Base-by-base conservation (phyloP, 2,113 vertebrate species). In the Triplophysa tibetana region DNA sequence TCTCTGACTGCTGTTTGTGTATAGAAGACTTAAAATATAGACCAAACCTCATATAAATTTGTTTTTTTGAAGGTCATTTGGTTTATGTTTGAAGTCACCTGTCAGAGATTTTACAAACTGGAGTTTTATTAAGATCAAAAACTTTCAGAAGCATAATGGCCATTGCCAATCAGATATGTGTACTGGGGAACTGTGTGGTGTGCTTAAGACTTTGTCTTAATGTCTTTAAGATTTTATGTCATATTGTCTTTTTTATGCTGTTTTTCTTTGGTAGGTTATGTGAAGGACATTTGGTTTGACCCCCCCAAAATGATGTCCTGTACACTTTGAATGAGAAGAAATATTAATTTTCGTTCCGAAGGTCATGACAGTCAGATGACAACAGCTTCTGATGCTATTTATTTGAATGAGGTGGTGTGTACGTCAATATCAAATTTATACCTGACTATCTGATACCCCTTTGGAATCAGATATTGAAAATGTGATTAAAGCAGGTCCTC, bases 361-460 rank as follows among this genome's bases (percentile, higher is more conserved):
- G 38, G 2, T 19, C 38, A 81, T 75, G 43, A 75, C 41, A 74
- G 72, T 4, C 58, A 75, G 16, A 13, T 56, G 50, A 66, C 48
- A 54, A 74, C 52, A n/a, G 45, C 26, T 79, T 76, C 63, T 45
- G 23, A 29, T 70, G 77, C 58, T 24, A 60, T 64, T 61, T 33
- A 67, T 74, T 67, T 14, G 29, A 62, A 26, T 50, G 52, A 45
- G 61, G 56, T 62, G 58, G 19, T 45, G 41, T 45, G 38, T 75
- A 38, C 70, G 65, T 83, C 78, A 80, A 72, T 74, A 70, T 78
- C 79, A 75, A 45, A 29, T 84, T 68, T 78, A 84, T 74, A 70
- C 69, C 29, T 56, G 19, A 45, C 9, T 11, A 65, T 72, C 41
- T 67, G 69, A 70, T 33, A 23, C 5, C 13, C 33, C 48, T 69